Conservation (phyloP, 1,140 invertebrate genomes). For the Drosophila athabasca region DNA sequence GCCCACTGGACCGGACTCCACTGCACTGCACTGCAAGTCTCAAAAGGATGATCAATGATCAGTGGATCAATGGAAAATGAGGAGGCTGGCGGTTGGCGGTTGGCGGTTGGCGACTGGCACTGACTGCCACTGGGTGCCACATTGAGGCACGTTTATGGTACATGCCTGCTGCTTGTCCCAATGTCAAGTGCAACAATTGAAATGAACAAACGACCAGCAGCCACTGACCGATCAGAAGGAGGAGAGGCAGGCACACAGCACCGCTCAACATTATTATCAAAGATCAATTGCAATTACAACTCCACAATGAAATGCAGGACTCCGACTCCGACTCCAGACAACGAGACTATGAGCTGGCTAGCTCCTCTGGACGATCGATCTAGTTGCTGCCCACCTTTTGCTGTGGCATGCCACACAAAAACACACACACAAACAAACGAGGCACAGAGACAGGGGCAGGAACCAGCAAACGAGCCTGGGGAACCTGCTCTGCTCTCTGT, state of each 20-base stretch:
- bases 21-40: conserved; percentile 20
- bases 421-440: too few species aligned
- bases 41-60: conserved; percentile 40
- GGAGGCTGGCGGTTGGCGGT: too few species aligned
- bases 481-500: too few species aligned
- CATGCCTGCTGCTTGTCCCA: conserved; percentile 52
- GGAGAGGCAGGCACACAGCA: too few species aligned
- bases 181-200: conserved; percentile 53
- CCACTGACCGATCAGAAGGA: conserved; percentile 23
- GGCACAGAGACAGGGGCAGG: too few species aligned
- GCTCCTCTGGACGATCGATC: conserved; percentile 48
- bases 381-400: conserved; percentile 62
- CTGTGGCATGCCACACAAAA: conserved; percentile 42
- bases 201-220: conserved; percentile 37
- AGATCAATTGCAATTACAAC: conserved; percentile 83
- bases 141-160: conserved; percentile 53
- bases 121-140: conserved; percentile 5
- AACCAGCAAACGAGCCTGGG: too few species aligned
- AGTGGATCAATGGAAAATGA: conserved; percentile 21
- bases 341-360: neutral
- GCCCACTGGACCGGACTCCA: conserved; percentile 47
- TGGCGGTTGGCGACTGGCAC: too few species aligned
- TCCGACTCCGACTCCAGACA: conserved; percentile 50
- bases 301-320: conserved; percentile 75
- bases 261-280: conserved; percentile 74